Percentiles rank a stretch among this genome's conserved stretches.
Evolutionary conservation across 2,113 vertebrate genomes (phyloP).

Genomic region (Bubalus kerabau): DNA sequence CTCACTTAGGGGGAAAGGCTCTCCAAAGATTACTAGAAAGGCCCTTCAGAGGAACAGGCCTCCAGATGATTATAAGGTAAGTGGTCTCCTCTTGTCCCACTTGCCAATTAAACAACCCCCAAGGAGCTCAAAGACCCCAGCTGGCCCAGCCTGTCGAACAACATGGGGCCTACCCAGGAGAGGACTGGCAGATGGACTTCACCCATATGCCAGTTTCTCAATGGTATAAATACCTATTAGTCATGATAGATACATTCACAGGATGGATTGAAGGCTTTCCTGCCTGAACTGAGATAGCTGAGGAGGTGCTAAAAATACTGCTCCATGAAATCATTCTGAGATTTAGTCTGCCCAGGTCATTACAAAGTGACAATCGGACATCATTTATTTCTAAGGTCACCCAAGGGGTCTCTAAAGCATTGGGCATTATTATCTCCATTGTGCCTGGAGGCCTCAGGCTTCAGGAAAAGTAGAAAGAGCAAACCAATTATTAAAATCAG

Average conservation of each 20-base stretch:
- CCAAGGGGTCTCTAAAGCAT: background rate
- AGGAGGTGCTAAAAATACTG: background rate
- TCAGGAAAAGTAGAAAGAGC: background rate
- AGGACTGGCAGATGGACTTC: background rate
- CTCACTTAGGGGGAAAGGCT: background rate
- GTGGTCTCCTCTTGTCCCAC: background rate
- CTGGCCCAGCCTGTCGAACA: background rate
- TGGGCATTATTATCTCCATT: background rate
- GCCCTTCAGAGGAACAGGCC: background rate
- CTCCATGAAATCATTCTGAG: background rate
- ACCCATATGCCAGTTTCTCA: background rate
- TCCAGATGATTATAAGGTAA: background rate
- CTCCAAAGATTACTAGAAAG: background rate
- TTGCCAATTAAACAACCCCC: background rate
- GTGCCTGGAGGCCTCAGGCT: background rate
- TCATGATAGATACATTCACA: background rate
- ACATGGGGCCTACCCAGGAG: background rate
- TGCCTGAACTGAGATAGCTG: background rate
- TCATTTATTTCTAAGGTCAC: background rate
- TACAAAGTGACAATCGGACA: background rate
- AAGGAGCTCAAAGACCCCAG: background rate
- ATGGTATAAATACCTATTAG: background rate
- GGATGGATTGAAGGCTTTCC: background rate
- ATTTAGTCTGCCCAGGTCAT: background rate
- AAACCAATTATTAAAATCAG: background rate